Conservation (phyloP, 1,140 invertebrate species). For the Marisa cornuarietis region DNA sequence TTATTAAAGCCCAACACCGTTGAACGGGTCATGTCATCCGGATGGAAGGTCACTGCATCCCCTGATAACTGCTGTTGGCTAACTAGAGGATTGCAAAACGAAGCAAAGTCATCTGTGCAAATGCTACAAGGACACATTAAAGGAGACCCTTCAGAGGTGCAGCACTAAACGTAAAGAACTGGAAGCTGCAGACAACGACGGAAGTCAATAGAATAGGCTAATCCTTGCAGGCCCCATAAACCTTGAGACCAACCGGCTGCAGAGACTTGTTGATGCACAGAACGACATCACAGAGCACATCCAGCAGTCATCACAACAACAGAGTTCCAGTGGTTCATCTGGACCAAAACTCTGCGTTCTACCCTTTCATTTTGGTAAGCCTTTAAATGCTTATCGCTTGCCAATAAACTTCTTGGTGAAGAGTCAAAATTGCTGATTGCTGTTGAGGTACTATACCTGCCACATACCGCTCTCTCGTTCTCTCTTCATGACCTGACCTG, state of each 20-base stretch:
- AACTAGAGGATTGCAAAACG: too few relatives aligned
- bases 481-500: neutral
- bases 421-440: neutral
- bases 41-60: too few relatives aligned
- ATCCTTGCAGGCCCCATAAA: neutral
- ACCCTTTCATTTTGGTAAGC: neutral
- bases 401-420: neutral
- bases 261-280: too few relatives aligned
- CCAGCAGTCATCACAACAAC: too few relatives aligned
- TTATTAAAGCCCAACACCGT: neutral
- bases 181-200: neutral
- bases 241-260: too few relatives aligned
- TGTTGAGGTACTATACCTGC: too few relatives aligned
- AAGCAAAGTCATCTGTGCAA: too few relatives aligned
- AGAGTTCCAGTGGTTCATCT: neutral
- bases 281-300: too few relatives aligned
- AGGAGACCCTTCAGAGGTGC: too few relatives aligned
- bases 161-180: too few relatives aligned
- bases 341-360: neutral
- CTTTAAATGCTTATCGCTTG: neutral
- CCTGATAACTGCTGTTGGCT: too few relatives aligned
- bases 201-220: neutral
- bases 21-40: neutral
- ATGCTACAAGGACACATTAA: too few relatives aligned
- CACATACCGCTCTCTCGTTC: slow-evolving; percentile 3